Percentiles rank a stretch among this genome's conserved stretches.
Conservation (phyloP, 2,797 vertebrate species). For the Odontamblyopus lacepedii region DNA sequence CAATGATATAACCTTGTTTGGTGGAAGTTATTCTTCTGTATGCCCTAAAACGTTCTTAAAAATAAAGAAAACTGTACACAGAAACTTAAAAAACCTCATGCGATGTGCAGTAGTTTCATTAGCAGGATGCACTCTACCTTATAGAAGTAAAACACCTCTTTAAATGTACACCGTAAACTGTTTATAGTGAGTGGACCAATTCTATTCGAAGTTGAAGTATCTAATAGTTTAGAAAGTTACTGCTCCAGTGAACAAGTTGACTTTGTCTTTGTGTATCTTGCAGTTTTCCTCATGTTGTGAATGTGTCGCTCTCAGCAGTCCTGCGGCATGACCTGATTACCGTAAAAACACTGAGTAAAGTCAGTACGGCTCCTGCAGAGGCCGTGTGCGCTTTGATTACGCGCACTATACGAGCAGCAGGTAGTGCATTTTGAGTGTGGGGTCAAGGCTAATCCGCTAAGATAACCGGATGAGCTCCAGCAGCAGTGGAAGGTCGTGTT, state of each 20-base stretch:
- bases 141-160: too few species aligned
- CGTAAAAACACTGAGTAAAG: not conserved
- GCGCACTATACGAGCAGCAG: not conserved
- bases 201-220: not conserved
- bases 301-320: not conserved
- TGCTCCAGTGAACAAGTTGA: not conserved
- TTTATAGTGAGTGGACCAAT: too few species aligned
- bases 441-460: slow-evolving; percentile 2
- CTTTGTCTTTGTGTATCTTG: not conserved
- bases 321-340: slow-evolving; percentile 7
- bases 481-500: not conserved
- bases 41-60: too few species aligned
- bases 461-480: not conserved
- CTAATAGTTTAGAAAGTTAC: not conserved
- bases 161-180: too few species aligned
- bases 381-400: slow-evolving; percentile 2
- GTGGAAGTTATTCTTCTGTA: too few species aligned
- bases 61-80: too few species aligned
- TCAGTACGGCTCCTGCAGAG: not conserved
- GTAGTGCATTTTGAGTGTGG: not conserved
- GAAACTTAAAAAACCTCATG: too few species aligned
- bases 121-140: too few species aligned
- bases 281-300: not conserved
- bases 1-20: too few species aligned
- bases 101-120: too few species aligned